Base-by-base conservation (phyloP, 1,140 invertebrate genomes). In the Zaprionus tsacasi region DNA sequence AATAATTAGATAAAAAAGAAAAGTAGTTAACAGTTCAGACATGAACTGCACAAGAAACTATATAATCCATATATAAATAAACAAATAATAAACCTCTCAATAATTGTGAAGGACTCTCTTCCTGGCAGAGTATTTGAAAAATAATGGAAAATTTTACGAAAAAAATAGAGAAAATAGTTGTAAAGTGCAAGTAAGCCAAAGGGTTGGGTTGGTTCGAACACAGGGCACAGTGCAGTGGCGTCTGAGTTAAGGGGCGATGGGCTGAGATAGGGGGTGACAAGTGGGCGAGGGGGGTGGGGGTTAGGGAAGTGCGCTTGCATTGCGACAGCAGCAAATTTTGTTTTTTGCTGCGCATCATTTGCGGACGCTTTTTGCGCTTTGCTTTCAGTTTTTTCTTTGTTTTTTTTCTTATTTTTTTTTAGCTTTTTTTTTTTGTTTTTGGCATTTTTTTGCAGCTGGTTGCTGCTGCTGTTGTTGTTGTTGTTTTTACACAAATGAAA, bases 401-500 rank as follows among this genome's bases (percentile, higher is more conserved):
- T 5, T 55, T 56, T 48, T 21, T n/a, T 45, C 52, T 33, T 57
- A 12, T 33, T 5, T 55, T 56, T 48, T 21, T n/a, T 45, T 10
- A 58, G n/a, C n/a, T 55, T 33, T 40, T 35, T 35, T 56, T 21
- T 21, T 7, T 6, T 72, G 66, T 50, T 55, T 63, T 38, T 21
- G 38, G 36, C 55, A 35, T 45, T 33, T 61, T 82, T 82, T 67
- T 59, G 63, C 58, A 36, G 43, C 57, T 4, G 1, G 25, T 4
- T 27, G n/a, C n/a, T n/a, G n/a, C n/a, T 21, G 25, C 17, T 35
- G 33, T 40, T 52, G 27, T 54, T 60, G 74, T 78, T 78, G 66
- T 73, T n/a, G n/a, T 85, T 80, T 83, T 56, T 68, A 21, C 25
- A 38, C 68, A 73, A 85, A 85, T 85, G 82, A 85, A 86, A 82